Base-by-base conservation (phyloP, 1,140 invertebrate genomes). In the Bombus confusus region DNA sequence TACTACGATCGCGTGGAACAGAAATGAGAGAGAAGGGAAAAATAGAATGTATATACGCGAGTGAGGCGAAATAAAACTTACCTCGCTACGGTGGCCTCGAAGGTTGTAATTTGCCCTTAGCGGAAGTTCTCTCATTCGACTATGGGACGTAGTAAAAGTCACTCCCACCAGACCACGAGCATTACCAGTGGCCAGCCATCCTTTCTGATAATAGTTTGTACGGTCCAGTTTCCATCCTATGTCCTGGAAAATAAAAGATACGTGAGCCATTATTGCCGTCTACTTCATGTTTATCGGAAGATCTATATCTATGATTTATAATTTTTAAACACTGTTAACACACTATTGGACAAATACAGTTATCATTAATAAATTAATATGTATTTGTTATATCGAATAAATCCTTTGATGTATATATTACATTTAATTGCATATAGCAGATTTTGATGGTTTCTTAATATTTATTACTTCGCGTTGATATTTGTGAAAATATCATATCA, bases 181-280 rank as follows among this genome's bases (percentile, higher is more conserved):
- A 95, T 99, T 99, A 87, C 98, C 99, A 64, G 98, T 98, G 73
- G 98, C 98, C 92, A 99, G 95, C 99, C 99, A 99, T n/a, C 99
- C 99, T 95, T 99, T 98, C 95, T 99, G 98, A 93, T 99, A 99
- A 94, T 99, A 99, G 96, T 99, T 98, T 90, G 98, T 97, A 86
- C 98, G 96, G 95, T 99, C 99, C 87, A 99, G 95, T 95, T 99
- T 99, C 98, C 98, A 98, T 91, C 97, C 97, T 94, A 98, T 97
- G 94, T 98, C 97, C 98, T 98, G 94, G 95, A 22, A 52, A 86
- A 86, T 69, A 73, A 85, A 22, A 90, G 37, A 34, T n/a, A n/a
- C n/a, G n/a, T n/a, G n/a, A n/a, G 34, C 47, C 31, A 43, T 90
- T 86, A 86, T 39, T 31, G 57, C 57, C 25, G n/a, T 64, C 5